Evolutionary conservation across 2,797 vertebrate genomes (phyloP), one percentile per base, ranked within the genome.

Genomic region (Florisuga fusca): DNA sequence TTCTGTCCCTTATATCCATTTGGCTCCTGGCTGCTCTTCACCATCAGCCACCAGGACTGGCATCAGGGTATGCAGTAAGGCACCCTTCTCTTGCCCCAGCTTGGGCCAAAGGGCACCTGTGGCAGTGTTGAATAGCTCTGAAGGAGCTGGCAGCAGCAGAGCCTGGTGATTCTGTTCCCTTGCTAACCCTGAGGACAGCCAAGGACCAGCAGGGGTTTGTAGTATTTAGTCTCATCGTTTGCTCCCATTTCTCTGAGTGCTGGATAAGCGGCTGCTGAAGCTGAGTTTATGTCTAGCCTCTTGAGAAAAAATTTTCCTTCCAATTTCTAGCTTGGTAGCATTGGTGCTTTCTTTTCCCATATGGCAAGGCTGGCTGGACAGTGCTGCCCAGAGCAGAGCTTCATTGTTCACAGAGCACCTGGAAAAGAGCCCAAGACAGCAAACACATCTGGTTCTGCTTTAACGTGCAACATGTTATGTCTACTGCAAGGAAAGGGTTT

Each of bases 1-100:
- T 36, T 77, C 64, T 67, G n/a, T 9, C 8, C 46, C 18, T 1
- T 1, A 0, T 71, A 57, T 26, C 33, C 3, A 0, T 45, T 80
- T 64, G 50, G 12, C 41, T 82, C 12, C 54, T 75, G 62, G 15
- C 62, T 76, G n/a, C 17, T n/a, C 57, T 76, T 34, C 46, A 62
- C 27, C 57, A 45, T 51, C 41, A 71, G 9, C 43, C 55, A 84
- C 27, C 34, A 45, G 45, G 9, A 69, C 15, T 78, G 54, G 46
- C 55, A 62, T 58, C 55, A 31, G 34, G 22, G 9, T 33, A 81
- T 27, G 8, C 34, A 55, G 45, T 33, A 69, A 64, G 22, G 21
- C 29, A 48, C 6, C 10, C 15, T 55, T 31, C 38, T 80, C 27
- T 68, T 63, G 31, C 81, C 53, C 10, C 27, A 72, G 62, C 17